Base-by-base conservation (phyloP, 2,888 invertebrate species). In the Polymixis lichenea region DNA sequence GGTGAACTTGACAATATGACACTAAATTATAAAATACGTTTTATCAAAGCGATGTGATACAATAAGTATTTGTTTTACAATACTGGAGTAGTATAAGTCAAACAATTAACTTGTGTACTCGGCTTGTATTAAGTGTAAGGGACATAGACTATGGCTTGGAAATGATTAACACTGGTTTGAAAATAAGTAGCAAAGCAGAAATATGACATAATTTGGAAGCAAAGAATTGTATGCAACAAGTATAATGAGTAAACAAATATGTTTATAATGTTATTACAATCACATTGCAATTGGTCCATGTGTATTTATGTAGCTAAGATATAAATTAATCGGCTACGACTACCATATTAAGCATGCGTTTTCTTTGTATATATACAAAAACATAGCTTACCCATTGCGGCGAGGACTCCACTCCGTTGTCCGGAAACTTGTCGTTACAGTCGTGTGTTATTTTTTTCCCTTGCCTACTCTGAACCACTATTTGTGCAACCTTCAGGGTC, bases 401-500 rank as follows among this genome's bases (percentile, higher is more conserved):
- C 7, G 92, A 89, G 11, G 92, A 86, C 11, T 92, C 91, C 46
- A 89, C 86, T 55, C 86, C 89, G 80, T 92, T 93, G 56, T 94
- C 94, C 25, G 89, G 83, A n/a, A 90, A 87, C 85, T 92, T 94
- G n/a, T 87, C 83, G 69, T 89, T 92, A 71, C 87, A 90, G 56
- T 93, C 93, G 32, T 94, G 93, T n/a, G 92, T 93, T 60, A 98
- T 97, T 95, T 98, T 99, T 90, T 98, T 98, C 38, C 99, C 99
- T 79, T 98, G 97, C 88, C 99, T 97, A 74, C 99, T 98, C 95
- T 99, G 99, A 32, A 99, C 98, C 72, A 99, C 98, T 69, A 99
- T 98, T 95, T 99, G 99, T 53, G 98, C 98, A 72, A 98, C 97
- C 96, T 99, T 99, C 77, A 98, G 95, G 22, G 98, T 98, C 87